Base-by-base conservation (phyloP, 2,888 invertebrate species). In the Ornithoptera alexandrae region DNA sequence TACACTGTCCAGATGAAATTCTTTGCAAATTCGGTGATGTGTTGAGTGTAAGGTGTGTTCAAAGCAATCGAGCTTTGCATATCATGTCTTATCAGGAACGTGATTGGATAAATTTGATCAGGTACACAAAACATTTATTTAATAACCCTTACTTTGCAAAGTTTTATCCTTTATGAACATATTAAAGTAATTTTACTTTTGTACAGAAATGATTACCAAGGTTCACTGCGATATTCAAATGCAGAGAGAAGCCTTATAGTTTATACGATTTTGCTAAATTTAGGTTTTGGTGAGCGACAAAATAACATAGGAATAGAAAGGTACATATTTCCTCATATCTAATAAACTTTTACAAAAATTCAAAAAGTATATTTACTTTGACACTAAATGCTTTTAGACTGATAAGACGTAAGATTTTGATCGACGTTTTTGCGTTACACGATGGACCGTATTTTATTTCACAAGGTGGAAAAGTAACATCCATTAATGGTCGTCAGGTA, bases 1-100 rank as follows among this genome's bases (percentile, higher is more conserved):
- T 65, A 18, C 65, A 65, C 42, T 59, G 59, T 30, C 65, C 65
- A 24, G 30, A 65, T n/a, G 65, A 59, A 39, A 46, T 65, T 46
- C 65, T 65, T 18, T 58, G 46, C 12, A 59, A 50, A 59, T 50
- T 59, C 24, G 59, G 65, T 20, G 59, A 65, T 6, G 50, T 46
- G 18, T 59, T 65, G 8, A 46, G 65, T 10, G 46, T 59, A 12
- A 65, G 22, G 15, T 24, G 59, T n/a, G 30, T 65, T 50, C 46
- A 50, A 22, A 60, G 12, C 10, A 18, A n/a, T 59, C 58, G 65
- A 65, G 59, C 59, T 15, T 58, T 46, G 1, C 12, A 24, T n/a
- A 46, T 65, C 46, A 65, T 59, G 59, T 46, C 65, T 6, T 2
- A 15, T 8, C 15, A 58, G 17, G 65, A 65, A 42, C 65, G 42